A percentile compares a stretch with the other conserved stretches of the same genome.
Conservation (phyloP, 2,888 invertebrate genomes). For the Lithophane ornitopus region DNA sequence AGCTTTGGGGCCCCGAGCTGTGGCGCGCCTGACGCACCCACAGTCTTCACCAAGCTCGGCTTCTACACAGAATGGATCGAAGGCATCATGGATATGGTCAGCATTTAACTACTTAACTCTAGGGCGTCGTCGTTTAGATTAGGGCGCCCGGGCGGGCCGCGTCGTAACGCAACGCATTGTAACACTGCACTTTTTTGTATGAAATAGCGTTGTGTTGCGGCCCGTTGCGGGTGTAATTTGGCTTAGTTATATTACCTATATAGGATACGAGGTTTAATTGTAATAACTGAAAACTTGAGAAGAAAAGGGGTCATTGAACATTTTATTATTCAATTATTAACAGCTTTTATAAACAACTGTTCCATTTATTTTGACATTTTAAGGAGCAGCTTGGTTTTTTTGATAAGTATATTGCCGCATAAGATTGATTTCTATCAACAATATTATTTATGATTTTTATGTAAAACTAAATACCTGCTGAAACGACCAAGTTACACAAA, state of each 20-base stretch:
- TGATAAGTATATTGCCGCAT: not conserved
- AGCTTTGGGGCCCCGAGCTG: constrained; percentile 84
- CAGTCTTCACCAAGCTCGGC: constrained; percentile 85
- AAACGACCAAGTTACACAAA: not conserved
- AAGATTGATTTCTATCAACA: not conserved
- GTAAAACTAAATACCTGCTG: not conserved
- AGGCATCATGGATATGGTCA: constrained; percentile 78
- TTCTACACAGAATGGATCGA: constrained; percentile 83
- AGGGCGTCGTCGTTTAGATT: no score
- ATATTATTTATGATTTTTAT: not conserved
- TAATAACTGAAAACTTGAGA: not conserved
- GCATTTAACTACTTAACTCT: not conserved
- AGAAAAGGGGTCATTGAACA: not conserved
- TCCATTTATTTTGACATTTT: not conserved
- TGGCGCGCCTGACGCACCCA: constrained; percentile 81
- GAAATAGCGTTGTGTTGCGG: not conserved
- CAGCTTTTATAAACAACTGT: not conserved
- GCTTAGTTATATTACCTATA: not conserved
- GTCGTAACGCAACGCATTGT: not conserved
- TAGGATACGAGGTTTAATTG: not conserved
- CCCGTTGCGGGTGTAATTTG: not conserved
- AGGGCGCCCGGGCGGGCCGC: no score
- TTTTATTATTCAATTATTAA: not conserved
- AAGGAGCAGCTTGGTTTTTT: not conserved
- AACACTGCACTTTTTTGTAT: no score